Conservation (phyloP, 2,888 invertebrate genomes). For the Clitarchus hookeri region DNA sequence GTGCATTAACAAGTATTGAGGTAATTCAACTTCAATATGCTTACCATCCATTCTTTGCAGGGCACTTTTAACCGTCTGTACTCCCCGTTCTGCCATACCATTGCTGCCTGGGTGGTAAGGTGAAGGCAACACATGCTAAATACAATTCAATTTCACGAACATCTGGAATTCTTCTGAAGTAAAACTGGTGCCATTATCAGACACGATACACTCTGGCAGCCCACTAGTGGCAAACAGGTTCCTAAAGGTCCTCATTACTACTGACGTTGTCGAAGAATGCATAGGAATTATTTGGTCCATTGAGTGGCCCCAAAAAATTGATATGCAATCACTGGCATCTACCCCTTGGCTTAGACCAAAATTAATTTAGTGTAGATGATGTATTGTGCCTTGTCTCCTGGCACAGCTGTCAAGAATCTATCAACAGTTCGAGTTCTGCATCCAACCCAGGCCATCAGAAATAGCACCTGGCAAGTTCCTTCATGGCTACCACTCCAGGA, state of each 20-base stretch:
- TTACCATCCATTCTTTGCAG: background rate
- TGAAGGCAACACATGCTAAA: background rate
- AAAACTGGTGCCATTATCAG: background rate
- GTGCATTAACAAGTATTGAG: background rate
- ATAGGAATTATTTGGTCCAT: background rate
- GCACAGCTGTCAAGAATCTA: background rate
- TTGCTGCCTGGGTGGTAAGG: background rate
- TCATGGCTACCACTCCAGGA: background rate
- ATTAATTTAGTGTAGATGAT: background rate
- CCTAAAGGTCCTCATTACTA: background rate
- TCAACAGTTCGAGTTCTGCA: background rate
- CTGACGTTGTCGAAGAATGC: background rate
- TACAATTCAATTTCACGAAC: background rate
- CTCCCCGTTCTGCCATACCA: background rate
- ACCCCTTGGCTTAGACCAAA: background rate
- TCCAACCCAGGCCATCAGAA: background rate
- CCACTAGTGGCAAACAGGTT: background rate
- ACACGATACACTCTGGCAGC: background rate
- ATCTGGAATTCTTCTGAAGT: background rate
- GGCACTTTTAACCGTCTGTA: background rate
- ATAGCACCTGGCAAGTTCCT: background rate
- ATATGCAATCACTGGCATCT: background rate
- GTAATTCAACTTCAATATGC: background rate
- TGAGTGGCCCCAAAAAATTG: background rate
- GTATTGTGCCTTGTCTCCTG: background rate